Percentiles rank a stretch among this genome's conserved stretches.
Conservation (phyloP, 2,888 invertebrate genomes). For the Cosmorhoe ocellata region DNA sequence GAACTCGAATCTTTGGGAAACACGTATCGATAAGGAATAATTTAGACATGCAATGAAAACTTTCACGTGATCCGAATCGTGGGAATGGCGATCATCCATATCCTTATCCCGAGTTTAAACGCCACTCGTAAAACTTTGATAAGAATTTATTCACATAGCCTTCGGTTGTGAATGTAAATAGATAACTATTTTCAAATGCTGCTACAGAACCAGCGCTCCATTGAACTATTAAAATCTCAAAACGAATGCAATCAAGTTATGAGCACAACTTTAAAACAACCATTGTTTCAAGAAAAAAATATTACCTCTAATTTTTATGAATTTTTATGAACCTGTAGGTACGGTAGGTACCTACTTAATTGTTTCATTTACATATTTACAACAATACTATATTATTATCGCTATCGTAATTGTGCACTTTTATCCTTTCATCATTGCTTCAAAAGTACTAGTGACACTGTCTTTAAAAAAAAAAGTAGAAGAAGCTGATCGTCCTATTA, state of each 20-base stretch:
- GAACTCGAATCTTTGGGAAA: conserved; percentile 44
- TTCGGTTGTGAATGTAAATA: conserved; percentile 32
- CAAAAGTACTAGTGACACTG: too few species aligned
- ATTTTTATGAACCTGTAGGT: too few species aligned
- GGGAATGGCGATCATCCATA: conserved; percentile 18
- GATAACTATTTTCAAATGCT: conserved; percentile 24
- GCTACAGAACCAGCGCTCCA: conserved; percentile 4
- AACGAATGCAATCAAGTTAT: conserved; percentile 4
- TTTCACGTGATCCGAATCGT: conserved; percentile 17
- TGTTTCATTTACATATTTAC: too few species aligned
- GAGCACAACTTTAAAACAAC: background rate
- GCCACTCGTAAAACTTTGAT: conserved; percentile 34
- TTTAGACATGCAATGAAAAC: conserved; percentile 48
- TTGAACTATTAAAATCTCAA: conserved; percentile 4
- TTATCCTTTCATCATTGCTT: too few species aligned
- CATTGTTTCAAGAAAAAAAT: too few species aligned
- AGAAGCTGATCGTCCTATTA: too few species aligned
- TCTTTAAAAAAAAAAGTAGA: too few species aligned
- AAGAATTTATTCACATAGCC: conserved; percentile 31
- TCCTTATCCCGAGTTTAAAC: conserved; percentile 14
- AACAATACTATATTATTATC: too few species aligned
- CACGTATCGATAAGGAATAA: conserved; percentile 55
- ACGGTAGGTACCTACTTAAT: too few species aligned
- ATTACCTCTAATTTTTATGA: too few species aligned
- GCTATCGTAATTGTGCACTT: too few species aligned